Conservation (phyloP, 1,140 invertebrate species). For the Hyphantria cunea region DNA sequence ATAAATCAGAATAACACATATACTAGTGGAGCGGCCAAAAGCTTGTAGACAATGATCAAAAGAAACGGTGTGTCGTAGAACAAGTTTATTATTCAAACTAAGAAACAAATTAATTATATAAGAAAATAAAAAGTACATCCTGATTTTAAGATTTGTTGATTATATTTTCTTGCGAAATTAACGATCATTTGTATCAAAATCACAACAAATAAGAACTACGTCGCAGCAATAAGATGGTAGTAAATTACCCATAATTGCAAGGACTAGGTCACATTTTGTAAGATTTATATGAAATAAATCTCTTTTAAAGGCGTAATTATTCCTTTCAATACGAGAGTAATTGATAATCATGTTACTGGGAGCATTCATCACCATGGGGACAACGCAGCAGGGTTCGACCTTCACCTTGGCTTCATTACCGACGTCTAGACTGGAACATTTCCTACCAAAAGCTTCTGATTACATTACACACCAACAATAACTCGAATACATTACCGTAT, state of each 20-base stretch:
- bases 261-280: conserved; percentile 19
- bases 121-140: too few relatives aligned
- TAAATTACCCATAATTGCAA: not conserved
- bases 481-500: conserved; percentile 29
- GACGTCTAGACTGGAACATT: conserved; percentile 19
- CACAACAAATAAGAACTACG: too few relatives aligned
- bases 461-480: not conserved
- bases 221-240: too few relatives aligned
- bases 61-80: too few relatives aligned
- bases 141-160: too few relatives aligned
- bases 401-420: conserved; percentile 23
- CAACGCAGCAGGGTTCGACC: conserved; percentile 22
- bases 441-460: conserved; percentile 25
- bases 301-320: conserved; percentile 16
- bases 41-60: too few relatives aligned
- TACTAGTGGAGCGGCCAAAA: too few relatives aligned
- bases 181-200: too few relatives aligned
- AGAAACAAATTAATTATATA: too few relatives aligned
- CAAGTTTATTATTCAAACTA: too few relatives aligned
- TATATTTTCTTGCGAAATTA: not conserved
- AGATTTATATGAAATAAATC: conserved; percentile 12
- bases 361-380: conserved; percentile 19
- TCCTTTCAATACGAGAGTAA: conserved; percentile 20
- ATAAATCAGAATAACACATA: too few relatives aligned
- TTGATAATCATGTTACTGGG: conserved; percentile 17